Evolutionary conservation across 2,797 vertebrate species (phyloP), one percentile per base, ranked within the genome.

Genomic region (Bradypodion pumilum): DNA sequence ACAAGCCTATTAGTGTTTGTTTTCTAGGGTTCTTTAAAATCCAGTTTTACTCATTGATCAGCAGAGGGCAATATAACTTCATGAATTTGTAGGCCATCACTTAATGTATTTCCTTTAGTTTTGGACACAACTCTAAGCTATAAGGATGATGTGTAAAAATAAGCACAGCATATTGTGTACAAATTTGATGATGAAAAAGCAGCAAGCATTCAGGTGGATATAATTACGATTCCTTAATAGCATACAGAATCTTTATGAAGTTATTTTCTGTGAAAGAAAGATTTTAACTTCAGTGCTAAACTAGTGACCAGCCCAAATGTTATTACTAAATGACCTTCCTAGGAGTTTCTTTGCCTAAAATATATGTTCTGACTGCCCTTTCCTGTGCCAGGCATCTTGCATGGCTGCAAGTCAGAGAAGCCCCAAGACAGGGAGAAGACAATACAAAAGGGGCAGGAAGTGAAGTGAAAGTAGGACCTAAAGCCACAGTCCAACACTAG

Each of bases 61-160:
- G 93, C 81, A 96, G 95, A 96, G 94, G 94, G 95, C 94, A 94
- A 76, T 94, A 74, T 89, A 84, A 89, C 85, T 86, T 90, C 80
- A 90, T 84, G 44, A 0, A 85, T 90, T 89, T 92, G 32, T n/a
- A 81, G 81, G 68, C 68, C 77, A 82, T 63, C 15, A 70, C 82
- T 85, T 91, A 88, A 83, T 90, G 92, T 89, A 72, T 75, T 56
- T 79, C 70, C 40, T 81, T 74, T 77, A 66, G 85, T 32, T n/a
- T 85, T 85, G 65, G 74, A 86, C 81, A 86, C 84, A 49, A 80
- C 87, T 91, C 78, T 91, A 90, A 85, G 90, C 89, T 90, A 88
- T 91, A 87, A 74, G 59, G 85, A 59, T 85, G 84, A 75, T 91
- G 76, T 37, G 77, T 89, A 85, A 77, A 92, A 88, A 92, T 87